These are phyloP conservation scores for Dynastes grantii DNA, from an alignment of 2,888 invertebrate species.

Conservation along the genomic window DNA sequence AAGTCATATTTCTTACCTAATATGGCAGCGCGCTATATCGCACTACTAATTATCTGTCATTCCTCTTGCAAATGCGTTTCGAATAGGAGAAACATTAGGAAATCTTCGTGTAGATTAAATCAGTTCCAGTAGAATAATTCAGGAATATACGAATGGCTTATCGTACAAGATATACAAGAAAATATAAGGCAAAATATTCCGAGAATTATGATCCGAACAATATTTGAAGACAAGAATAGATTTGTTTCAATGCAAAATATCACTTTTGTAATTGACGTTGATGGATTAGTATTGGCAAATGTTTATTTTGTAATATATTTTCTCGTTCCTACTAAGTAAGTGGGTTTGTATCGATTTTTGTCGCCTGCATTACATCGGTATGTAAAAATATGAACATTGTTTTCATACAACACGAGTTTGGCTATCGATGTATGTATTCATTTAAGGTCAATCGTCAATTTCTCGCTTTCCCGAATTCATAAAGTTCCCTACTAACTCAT, in stretches of 20 bases:
- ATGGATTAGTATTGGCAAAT: constrained; percentile 17
- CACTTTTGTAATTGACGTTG: constrained; percentile 35
- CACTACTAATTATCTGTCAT: constrained; percentile 41
- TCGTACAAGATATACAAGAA: not conserved
- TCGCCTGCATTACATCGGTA: not conserved
- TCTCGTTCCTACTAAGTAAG: not conserved
- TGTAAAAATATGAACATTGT: not conserved
- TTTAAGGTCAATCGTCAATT: too few relatives aligned
- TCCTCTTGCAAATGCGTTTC: constrained; percentile 39
- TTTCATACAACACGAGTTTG: not conserved
- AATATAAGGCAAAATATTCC: not conserved
- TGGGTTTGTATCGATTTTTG: not conserved
- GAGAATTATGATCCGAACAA: constrained; percentile 13
- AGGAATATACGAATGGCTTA: constrained; percentile 13
- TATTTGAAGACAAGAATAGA: constrained; percentile 33
- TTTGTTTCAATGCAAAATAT: constrained; percentile 30
- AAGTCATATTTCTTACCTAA: constrained; percentile 42
- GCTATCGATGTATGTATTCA: too few relatives aligned
- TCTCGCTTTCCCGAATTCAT: too few relatives aligned
- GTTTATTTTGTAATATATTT: constrained; percentile 4
- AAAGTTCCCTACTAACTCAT: too few relatives aligned
- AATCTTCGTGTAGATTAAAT: constrained; percentile 39
- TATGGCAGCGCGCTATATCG: constrained; percentile 30
- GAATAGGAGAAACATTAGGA: constrained; percentile 35
- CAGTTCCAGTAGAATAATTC: constrained; percentile 39